These are phyloP conservation scores for Atherix ibis DNA, from an alignment of 2,888 invertebrate species.

Conservation along the genomic window DNA sequence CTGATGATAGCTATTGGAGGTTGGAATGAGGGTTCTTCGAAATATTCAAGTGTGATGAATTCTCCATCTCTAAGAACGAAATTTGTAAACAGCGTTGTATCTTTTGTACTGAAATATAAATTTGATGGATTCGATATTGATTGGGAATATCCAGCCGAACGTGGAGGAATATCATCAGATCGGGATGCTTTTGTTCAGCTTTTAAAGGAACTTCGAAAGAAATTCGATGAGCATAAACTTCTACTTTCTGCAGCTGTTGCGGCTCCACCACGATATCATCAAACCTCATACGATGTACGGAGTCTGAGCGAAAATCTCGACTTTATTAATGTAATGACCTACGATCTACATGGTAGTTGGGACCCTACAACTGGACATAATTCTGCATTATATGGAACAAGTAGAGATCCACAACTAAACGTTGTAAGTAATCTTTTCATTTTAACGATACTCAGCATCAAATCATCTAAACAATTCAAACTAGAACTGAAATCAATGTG, in stretches of 20 bases:
- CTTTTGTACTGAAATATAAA: constrained; percentile 33
- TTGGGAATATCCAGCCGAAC: constrained; percentile 43
- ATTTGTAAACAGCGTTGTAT: constrained; percentile 36
- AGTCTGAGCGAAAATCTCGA: constrained; percentile 33
- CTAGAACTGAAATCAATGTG: neutral
- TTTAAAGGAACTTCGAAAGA: constrained; percentile 24
- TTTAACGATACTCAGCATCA: neutral
- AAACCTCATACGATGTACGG: constrained; percentile 36
- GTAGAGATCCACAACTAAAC: constrained; percentile 21
- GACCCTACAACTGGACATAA: constrained; percentile 35
- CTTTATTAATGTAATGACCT: constrained; percentile 41
- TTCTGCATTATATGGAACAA: constrained; percentile 32
- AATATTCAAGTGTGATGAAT: constrained; percentile 29
- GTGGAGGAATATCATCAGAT: constrained; percentile 30
- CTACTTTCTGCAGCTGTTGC: constrained; percentile 38
- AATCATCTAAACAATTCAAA: no score
- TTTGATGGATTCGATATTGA: constrained; percentile 51
- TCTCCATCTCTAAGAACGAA: constrained; percentile 21
- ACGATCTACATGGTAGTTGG: constrained; percentile 40
- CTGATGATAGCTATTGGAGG: constrained; percentile 39
- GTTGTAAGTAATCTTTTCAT: constrained; percentile 24
- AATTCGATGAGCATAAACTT: constrained; percentile 26
- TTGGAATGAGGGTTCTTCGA: constrained; percentile 38
- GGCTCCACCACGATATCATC: constrained; percentile 30
- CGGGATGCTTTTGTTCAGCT: constrained; percentile 18